Evolutionary conservation across 2,797 vertebrate genomes (phyloP).

Genomic region (Lophius americanus): DNA sequence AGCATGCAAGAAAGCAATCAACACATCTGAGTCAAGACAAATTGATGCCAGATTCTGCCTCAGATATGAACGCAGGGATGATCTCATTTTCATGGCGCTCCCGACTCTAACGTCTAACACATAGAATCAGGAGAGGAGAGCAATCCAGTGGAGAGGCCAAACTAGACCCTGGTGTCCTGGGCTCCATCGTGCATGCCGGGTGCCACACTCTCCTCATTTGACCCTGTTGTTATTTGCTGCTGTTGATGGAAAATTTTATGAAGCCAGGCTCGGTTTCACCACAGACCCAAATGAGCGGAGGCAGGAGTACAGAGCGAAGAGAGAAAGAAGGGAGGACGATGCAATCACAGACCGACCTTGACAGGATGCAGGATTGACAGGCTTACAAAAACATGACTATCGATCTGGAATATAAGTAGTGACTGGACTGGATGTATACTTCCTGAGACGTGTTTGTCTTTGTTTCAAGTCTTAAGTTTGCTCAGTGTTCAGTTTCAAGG

Average conservation of each 20-base stretch:
- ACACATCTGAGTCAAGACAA: conserved; percentile 31
- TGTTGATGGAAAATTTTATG: conserved; percentile 81
- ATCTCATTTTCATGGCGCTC: conserved; percentile 13
- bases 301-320: conserved; percentile 51
- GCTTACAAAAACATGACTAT: conserved; percentile 20
- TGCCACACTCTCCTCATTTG: conserved; percentile 63
- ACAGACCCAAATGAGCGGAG: conserved; percentile 67
- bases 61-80: conserved; percentile 16
- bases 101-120: conserved; percentile 27
- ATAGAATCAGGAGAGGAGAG: conserved; percentile 27
- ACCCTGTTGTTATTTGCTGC: conserved; percentile 81
- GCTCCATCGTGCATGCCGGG: conserved; percentile 44
- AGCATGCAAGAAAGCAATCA: conserved; percentile 46
- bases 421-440: conserved; percentile 7
- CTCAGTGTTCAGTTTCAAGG: conserved; percentile 34
- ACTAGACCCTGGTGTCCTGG: conserved; percentile 45
- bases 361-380: conserved; percentile 35
- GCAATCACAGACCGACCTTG: conserved; percentile 42
- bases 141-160: conserved; percentile 43
- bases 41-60: conserved; percentile 54
- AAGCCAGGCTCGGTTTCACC: conserved; percentile 75
- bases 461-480: conserved; percentile 18
- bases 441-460: conserved; percentile 31
- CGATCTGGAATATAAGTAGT: conserved; percentile 2
- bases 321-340: conserved; percentile 17